These are phyloP conservation scores for Plecturocebus donacophilus DNA, from an alignment of 2,113 vertebrate species.

Conservation along the genomic window DNA sequence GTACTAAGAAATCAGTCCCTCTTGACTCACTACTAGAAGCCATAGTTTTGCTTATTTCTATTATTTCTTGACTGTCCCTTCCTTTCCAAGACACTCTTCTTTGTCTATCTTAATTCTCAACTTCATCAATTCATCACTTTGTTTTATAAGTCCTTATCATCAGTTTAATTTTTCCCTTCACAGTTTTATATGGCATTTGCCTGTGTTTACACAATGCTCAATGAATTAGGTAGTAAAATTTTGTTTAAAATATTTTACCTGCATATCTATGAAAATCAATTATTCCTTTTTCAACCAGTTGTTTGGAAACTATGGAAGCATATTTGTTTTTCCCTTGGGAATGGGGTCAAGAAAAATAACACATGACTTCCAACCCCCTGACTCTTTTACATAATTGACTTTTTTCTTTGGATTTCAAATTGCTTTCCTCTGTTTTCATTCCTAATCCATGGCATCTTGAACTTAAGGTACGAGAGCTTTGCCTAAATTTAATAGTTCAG, in stretches of 20 bases:
- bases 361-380: background rate
- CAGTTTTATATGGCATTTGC: background rate
- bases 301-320: background rate
- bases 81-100: background rate
- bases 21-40: background rate
- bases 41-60: background rate
- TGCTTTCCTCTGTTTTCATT: background rate
- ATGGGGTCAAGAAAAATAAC: background rate
- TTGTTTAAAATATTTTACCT: background rate
- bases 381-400: background rate
- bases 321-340: background rate
- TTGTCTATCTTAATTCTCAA: background rate
- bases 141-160: background rate
- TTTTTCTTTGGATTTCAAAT: background rate
- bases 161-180: background rate
- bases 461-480: background rate
- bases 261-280: background rate
- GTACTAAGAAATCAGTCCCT: background rate
- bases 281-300: background rate
- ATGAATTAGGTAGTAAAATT: background rate
- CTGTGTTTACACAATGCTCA: background rate
- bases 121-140: background rate
- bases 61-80: background rate
- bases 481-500: constrained; percentile 37
- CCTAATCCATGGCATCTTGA: background rate